phyloP scores from a whole-genome alignment of 2,888 invertebrate species.

The Mesodorylaimus sp. region DNA sequence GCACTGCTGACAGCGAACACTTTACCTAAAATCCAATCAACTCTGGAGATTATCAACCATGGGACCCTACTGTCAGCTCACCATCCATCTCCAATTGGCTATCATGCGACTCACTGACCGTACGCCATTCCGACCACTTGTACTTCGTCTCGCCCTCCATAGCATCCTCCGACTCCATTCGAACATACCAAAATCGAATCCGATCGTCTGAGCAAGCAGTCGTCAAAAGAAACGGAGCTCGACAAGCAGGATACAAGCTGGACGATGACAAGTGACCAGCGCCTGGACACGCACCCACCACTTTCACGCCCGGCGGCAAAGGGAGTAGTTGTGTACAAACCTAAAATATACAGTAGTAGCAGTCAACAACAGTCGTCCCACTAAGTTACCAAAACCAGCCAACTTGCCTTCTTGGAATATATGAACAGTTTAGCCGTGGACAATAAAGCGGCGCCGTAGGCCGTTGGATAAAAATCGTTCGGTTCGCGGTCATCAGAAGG shows the following conservation, averaged over 20 bases:
- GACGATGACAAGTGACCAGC: constrained; percentile 93
- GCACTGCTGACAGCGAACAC: constrained; percentile 58
- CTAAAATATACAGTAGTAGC: constrained; percentile 31
- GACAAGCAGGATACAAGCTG: constrained; percentile 94
- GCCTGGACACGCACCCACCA: constrained; percentile 77
- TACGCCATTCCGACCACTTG: constrained; percentile 23
- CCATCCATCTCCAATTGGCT: constrained; percentile 24
- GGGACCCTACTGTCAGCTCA: constrained; percentile 1
- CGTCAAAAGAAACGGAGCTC: constrained; percentile 84
- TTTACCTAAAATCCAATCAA: constrained; percentile 14
- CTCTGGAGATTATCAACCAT: background rate
- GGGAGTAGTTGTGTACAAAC: constrained; percentile 74
- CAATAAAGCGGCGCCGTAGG: background rate
- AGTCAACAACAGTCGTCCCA: constrained; percentile 10
- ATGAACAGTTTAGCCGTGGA: constrained; percentile 19
- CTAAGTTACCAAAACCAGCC: background rate
- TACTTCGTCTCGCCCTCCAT: constrained; percentile 18
- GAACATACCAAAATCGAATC: constrained; percentile 42
- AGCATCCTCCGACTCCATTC: constrained; percentile 12
- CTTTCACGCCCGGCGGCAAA: constrained; percentile 69
- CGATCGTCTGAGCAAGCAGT: constrained; percentile 88
- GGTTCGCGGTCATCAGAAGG: background rate
- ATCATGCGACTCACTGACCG: constrained; percentile 21
- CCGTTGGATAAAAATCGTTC: background rate
- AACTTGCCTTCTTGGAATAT: constrained; percentile 19